phyloP scores from a whole-genome alignment of 2,113 vertebrate genomes.

The Oreochromis tanganicae region DNA sequence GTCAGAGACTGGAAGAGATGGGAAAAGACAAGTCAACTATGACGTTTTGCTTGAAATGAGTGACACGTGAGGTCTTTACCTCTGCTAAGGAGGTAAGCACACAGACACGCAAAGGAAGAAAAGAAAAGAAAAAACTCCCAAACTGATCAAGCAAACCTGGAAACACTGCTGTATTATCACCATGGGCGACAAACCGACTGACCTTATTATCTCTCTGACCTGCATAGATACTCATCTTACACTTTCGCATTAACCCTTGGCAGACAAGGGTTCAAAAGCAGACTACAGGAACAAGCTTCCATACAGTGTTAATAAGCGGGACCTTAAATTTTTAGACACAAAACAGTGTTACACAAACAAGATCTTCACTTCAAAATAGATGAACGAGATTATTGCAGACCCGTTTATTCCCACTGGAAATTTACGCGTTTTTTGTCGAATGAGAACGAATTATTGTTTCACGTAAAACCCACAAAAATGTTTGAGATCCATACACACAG shows the following conservation, averaged over 20 bases:
- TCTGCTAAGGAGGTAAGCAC: neutral
- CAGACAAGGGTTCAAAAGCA: neutral
- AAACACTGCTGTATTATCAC: neutral
- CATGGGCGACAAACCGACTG: neutral
- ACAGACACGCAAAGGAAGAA: neutral
- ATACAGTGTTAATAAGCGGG: neutral
- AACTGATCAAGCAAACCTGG: neutral
- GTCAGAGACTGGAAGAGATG: constrained; percentile 75
- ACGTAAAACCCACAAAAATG: neutral
- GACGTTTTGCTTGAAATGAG: neutral
- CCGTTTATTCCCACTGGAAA: neutral
- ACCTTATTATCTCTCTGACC: neutral
- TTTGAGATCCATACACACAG: neutral
- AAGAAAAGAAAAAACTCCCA: neutral
- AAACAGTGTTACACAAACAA: neutral
- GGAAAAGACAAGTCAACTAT: neutral
- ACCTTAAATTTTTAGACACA: neutral
- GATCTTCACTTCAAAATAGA: neutral
- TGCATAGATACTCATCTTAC: neutral
- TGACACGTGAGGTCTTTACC: neutral
- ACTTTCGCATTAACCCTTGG: neutral
- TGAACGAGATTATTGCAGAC: neutral
- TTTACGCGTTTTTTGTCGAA: neutral
- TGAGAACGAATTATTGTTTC: neutral
- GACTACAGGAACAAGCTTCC: neutral